These are phyloP conservation scores for Anser brachyrhynchus DNA, from an alignment of 2,113 vertebrate species.

Conservation along the genomic window DNA sequence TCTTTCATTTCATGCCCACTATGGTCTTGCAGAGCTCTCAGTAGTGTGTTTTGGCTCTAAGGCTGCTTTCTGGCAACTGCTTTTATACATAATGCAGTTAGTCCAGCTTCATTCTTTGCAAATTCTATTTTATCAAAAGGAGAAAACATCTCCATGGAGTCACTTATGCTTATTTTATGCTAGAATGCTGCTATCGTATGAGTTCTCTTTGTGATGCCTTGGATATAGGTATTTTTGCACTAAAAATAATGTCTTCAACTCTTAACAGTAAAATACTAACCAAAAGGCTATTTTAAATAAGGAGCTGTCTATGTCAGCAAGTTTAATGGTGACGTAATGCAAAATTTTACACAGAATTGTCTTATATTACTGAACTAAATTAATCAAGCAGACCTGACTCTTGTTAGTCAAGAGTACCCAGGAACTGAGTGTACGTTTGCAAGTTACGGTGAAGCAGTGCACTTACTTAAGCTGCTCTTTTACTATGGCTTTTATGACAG, in stretches of 20 bases:
- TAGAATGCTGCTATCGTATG: background rate
- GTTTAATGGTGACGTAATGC: background rate
- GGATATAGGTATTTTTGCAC: background rate
- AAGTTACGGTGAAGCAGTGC: background rate
- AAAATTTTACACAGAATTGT: background rate
- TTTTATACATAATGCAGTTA: slow-evolving; percentile 2
- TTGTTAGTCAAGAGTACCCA: background rate
- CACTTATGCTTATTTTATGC: background rate
- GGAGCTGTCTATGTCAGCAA: background rate
- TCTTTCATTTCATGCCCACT: background rate
- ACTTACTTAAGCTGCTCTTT: background rate
- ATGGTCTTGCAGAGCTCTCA: background rate
- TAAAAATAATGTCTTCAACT: slow-evolving; percentile 9
- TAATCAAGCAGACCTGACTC: background rate
- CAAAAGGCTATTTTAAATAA: slow-evolving; percentile 9
- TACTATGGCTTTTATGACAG: background rate
- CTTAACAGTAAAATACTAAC: background rate
- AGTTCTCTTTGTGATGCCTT: background rate
- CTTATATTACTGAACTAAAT: background rate
- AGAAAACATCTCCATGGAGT: slow-evolving; percentile 11
- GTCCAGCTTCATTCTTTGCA: background rate
- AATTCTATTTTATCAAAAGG: slow-evolving; percentile 11
- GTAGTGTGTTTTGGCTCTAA: background rate
- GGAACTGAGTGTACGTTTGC: background rate
- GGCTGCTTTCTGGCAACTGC: background rate